Evolutionary conservation across 2,113 vertebrate species (phyloP), one percentile per base, ranked within the genome.

Genomic region (western clawed frog (Xenopus tropicalis)): DNA sequence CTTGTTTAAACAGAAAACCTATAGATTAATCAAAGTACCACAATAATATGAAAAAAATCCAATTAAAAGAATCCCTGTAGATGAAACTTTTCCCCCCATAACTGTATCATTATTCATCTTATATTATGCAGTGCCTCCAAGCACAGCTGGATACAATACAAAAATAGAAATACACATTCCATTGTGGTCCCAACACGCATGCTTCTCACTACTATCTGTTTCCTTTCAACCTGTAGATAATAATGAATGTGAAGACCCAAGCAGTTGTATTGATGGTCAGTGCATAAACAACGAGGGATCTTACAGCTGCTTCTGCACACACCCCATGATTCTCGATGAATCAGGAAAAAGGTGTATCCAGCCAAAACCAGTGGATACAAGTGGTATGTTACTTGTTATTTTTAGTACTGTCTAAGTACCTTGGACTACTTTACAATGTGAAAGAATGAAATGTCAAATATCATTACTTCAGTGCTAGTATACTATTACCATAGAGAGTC

Each of bases 261-360:
- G 78, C 11, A 92, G 89, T 78, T 99, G 97, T 81, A 88, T 88
- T 12, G 91, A 90, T 66, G 94, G 94, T 63, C 83, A 94, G 82
- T 99, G 97, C 85, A 42, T 94, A 77, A 98, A 98, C 84, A 95
- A 91, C 9, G 91, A 94, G 25, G 95, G 96, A 44, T 97, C 97
- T 24, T 98, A 91, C 79, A 91, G 90, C 85, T 98, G 97, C 86
- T 94, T 96, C 87, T 99, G 96, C 75, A 90, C 89, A 22, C 93
- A 89, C 19, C 95, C 95, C 5, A 88, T 94, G 92, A 84, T 94
- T 80, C 70, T 96, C 82, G 92, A 95, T 78, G 56, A 86, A 44
- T 83, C 81, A 66, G 88, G 83, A 72, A 93, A 91, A 70, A 81
- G 79, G 78, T 97, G 96, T 69, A 80, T 94, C 74, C 86, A 83